These are phyloP conservation scores for Heteropelma amictum DNA, from an alignment of 2,888 invertebrate species.

Conservation along the genomic window DNA sequence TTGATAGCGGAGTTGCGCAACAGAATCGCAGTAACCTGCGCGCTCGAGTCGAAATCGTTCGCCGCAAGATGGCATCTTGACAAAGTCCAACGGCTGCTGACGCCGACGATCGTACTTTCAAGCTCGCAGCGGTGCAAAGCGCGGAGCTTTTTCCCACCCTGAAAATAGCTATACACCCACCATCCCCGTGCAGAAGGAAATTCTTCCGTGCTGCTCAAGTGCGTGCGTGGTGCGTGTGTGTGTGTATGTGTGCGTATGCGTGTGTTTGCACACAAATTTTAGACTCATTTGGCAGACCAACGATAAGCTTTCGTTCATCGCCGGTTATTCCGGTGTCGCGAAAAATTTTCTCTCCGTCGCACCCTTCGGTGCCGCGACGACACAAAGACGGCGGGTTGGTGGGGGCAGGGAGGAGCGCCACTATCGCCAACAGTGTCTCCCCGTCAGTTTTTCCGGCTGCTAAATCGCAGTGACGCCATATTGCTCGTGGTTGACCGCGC, in stretches of 20 bases:
- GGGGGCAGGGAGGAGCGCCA: conserved; percentile 73
- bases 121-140: not conserved
- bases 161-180: not conserved
- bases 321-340: not conserved
- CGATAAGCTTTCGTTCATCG: not conserved
- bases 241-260: no score
- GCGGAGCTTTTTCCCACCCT: conserved; percentile 18
- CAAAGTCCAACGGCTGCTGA: conserved; percentile 23
- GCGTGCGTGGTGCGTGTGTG: no score
- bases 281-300: no score
- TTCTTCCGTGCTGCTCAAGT: no score
- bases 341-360: conserved; percentile 5
- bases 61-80: conserved; percentile 37
- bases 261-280: no score
- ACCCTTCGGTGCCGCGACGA: conserved; percentile 35
- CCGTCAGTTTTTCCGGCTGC: conserved; percentile 75
- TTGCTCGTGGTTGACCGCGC: conserved; percentile 68
- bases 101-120: conserved; percentile 14
- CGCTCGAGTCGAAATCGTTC: not conserved
- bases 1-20: no score
- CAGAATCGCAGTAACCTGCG: not conserved
- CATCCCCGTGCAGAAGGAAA: not conserved
- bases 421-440: conserved; percentile 79
- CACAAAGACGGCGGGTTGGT: conserved; percentile 67
- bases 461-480: conserved; percentile 72